Percentiles rank a stretch among this genome's conserved stretches.
Evolutionary conservation across 2,888 invertebrate species (phyloP).

Genomic region (Crossocerus cetratus): DNA sequence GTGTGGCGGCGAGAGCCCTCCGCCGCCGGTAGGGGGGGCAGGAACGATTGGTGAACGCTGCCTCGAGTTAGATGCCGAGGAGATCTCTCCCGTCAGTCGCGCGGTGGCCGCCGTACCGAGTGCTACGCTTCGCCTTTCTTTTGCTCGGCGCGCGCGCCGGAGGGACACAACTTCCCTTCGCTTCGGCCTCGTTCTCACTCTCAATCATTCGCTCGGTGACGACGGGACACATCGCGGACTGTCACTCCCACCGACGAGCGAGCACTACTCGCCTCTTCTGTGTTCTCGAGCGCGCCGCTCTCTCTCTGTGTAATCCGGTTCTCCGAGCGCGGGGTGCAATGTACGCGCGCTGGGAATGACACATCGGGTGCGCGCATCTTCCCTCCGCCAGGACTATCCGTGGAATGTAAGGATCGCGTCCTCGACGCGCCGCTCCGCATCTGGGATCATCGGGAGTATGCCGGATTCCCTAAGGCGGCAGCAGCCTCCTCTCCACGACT

Average conservation of each 20-base stretch:
- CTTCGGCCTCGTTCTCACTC: background rate
- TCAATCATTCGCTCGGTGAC: background rate
- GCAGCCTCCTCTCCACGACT: constrained; percentile 4
- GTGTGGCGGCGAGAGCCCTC: constrained; percentile 28
- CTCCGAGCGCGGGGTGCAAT: constrained; percentile 11
- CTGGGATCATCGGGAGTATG: background rate
- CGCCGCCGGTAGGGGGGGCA: constrained; percentile 61
- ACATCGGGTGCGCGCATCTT: constrained; percentile 11
- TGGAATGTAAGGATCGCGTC: constrained; percentile 14
- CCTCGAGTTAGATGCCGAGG: constrained; percentile 72
- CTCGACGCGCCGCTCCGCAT: too few relatives aligned
- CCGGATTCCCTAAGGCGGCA: constrained; percentile 16
- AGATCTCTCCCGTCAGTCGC: constrained; percentile 73
- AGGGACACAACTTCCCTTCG: background rate
- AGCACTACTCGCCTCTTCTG: background rate
- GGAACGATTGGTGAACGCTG: constrained; percentile 72
- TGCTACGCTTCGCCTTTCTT: constrained; percentile 42
- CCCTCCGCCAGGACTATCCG: constrained; percentile 9
- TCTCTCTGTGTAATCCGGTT: background rate
- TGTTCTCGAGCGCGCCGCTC: background rate
- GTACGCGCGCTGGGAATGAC: constrained; percentile 29
- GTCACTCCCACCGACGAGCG: background rate
- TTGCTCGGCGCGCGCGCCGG: background rate
- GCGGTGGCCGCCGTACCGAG: constrained; percentile 71
- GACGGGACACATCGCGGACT: background rate